Conservation (phyloP, 2,888 invertebrate species). For the Strigamia crassipes region DNA sequence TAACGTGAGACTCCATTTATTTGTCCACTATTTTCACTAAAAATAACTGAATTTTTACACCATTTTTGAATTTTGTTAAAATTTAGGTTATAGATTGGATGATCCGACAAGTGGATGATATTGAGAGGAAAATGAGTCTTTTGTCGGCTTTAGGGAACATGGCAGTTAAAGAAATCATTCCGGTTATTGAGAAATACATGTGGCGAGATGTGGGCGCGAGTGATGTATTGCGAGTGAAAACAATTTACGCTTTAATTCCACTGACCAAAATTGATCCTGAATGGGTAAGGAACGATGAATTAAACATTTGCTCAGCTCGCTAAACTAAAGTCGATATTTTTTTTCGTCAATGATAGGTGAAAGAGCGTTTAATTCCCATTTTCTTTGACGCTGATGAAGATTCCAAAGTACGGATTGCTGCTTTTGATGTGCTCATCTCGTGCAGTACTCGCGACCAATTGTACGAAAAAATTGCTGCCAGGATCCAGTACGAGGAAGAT, state of each 20-base stretch:
- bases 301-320: neutral
- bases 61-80: too few species aligned
- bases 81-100: neutral
- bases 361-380: neutral
- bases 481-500: neutral
- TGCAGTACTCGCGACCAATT: neutral
- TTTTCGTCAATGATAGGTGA: neutral
- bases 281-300: neutral
- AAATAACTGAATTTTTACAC: too few species aligned
- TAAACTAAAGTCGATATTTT: neutral
- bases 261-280: neutral
- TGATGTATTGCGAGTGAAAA: neutral
- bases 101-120: neutral
- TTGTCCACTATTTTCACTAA: too few species aligned
- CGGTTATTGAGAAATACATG: neutral
- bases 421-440: neutral
- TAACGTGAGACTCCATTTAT: neutral
- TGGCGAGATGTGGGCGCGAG: neutral
- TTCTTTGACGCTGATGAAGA: neutral
- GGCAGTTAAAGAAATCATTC: neutral
- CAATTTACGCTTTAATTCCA: neutral
- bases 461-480: slow-evolving; percentile 2
- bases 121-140: neutral
- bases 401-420: neutral
- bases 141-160: neutral